Conservation (phyloP, 2,113 vertebrate species). For the Peromyscus leucopus region DNA sequence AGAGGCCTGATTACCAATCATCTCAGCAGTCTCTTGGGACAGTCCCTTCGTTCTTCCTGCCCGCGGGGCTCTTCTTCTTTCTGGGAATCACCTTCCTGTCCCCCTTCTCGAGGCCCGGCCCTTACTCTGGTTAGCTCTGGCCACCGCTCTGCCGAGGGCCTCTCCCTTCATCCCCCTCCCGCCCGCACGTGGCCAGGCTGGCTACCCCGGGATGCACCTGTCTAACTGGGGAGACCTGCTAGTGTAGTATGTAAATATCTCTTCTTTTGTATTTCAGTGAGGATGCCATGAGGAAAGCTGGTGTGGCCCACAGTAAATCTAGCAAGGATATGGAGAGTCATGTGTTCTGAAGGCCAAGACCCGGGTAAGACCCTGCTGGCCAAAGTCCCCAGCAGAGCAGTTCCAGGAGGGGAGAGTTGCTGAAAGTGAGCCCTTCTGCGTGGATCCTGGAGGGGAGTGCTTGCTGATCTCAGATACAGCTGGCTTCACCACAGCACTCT, state of each 20-base stretch:
- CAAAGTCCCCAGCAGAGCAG: neutral
- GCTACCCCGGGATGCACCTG: neutral
- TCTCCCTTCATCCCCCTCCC: neutral
- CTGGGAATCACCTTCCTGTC: neutral
- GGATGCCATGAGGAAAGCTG: constrained; percentile 97
- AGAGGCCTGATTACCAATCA: neutral
- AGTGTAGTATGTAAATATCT: constrained; percentile 53
- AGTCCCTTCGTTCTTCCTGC: fast-evolving
- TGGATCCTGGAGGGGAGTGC: neutral
- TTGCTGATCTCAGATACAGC: neutral
- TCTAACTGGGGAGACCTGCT: neutral
- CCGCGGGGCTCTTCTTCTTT: neutral
- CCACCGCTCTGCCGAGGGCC: neutral
- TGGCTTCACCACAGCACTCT: neutral
- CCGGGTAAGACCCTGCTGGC: constrained; percentile 90
- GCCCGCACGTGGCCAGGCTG: neutral
- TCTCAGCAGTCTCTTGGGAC: neutral
- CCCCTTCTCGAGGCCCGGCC: neutral
- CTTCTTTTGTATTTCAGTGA: constrained; percentile 89
- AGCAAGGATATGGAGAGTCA: constrained; percentile 99
- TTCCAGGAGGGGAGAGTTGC: neutral
- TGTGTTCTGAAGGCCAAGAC: constrained; percentile 98
- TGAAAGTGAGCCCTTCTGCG: neutral
- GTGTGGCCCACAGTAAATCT: constrained; percentile 95
- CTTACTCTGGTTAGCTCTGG: neutral